These are phyloP conservation scores for Patagioenas fasciata DNA, from an alignment of 2,113 vertebrate genomes.

Conservation along the genomic window DNA sequence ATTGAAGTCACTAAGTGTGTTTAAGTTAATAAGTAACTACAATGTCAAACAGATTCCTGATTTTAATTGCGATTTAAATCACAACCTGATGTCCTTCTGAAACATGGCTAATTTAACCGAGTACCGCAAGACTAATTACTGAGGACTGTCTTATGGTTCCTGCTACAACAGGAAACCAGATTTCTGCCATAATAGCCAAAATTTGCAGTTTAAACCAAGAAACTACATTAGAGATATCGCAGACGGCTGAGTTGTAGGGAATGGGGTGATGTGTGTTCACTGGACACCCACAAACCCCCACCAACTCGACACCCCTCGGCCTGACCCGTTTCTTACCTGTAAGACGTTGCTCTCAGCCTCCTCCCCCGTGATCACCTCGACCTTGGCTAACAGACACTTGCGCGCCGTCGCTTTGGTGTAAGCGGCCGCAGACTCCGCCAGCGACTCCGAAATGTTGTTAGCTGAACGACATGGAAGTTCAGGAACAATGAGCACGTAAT, in stretches of 20 bases:
- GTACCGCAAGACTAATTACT: background rate
- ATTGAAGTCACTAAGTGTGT: background rate
- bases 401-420: conserved; percentile 98
- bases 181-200: background rate
- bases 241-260: background rate
- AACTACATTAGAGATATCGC: background rate
- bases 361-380: conserved; percentile 96
- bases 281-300: background rate
- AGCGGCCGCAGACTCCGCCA: conserved; percentile 96
- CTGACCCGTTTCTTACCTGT: conserved; percentile 77
- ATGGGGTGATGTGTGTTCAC: background rate
- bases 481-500: background rate
- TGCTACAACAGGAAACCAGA: background rate
- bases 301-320: background rate
- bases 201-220: background rate
- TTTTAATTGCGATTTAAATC: no score
- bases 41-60: no score
- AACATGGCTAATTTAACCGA: background rate
- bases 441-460: conserved; percentile 88
- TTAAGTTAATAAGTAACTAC: background rate
- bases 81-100: background rate
- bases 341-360: conserved; percentile 97
- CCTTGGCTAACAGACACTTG: conserved; percentile 95
- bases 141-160: background rate
- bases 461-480: conserved; percentile 66